phyloP scores from a whole-genome alignment of 2,888 invertebrate species.

The Plusia festucae region DNA sequence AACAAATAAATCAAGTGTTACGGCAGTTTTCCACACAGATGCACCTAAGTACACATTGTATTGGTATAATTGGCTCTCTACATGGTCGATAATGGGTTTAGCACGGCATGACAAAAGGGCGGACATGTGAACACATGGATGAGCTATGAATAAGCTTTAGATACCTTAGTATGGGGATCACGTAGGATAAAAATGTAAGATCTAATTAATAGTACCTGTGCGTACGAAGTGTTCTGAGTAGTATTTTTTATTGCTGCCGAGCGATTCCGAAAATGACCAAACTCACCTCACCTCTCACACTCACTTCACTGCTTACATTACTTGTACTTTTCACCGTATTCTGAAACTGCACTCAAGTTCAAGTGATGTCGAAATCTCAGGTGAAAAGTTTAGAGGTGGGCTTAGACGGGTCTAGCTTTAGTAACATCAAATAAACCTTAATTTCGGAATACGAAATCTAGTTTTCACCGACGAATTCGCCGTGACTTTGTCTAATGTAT shows the following conservation, averaged over 20 bases:
- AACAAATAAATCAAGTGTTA: slow-evolving; percentile 56
- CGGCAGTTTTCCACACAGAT: slow-evolving; percentile 54
- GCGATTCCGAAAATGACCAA: too few relatives aligned
- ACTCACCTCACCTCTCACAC: too few relatives aligned
- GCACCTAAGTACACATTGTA: slow-evolving; percentile 64
- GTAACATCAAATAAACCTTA: too few relatives aligned
- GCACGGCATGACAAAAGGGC: slow-evolving; percentile 50
- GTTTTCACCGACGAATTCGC: too few relatives aligned
- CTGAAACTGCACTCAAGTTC: too few relatives aligned
- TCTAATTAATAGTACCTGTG: slow-evolving; percentile 16
- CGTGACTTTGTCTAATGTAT: too few relatives aligned
- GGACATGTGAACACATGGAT: slow-evolving; percentile 42
- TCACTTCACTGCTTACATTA: too few relatives aligned
- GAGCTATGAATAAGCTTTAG: slow-evolving; percentile 12
- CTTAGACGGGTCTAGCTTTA: too few relatives aligned
- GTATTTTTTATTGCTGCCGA: slow-evolving; percentile 10
- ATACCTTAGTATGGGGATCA: slow-evolving; percentile 31
- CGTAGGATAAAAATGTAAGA: slow-evolving; percentile 32
- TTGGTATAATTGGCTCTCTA: slow-evolving; percentile 63
- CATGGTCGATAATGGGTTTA: slow-evolving; percentile 56
- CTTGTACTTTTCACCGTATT: too few relatives aligned
- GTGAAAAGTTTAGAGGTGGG: too few relatives aligned
- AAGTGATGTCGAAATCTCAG: too few relatives aligned
- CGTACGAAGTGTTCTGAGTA: slow-evolving; percentile 9
- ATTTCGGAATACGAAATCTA: too few relatives aligned